Evolutionary conservation across 2,797 vertebrate species (phyloP), one percentile per base, ranked within the genome.

Genomic region (Myiotriccus ornatus): DNA sequence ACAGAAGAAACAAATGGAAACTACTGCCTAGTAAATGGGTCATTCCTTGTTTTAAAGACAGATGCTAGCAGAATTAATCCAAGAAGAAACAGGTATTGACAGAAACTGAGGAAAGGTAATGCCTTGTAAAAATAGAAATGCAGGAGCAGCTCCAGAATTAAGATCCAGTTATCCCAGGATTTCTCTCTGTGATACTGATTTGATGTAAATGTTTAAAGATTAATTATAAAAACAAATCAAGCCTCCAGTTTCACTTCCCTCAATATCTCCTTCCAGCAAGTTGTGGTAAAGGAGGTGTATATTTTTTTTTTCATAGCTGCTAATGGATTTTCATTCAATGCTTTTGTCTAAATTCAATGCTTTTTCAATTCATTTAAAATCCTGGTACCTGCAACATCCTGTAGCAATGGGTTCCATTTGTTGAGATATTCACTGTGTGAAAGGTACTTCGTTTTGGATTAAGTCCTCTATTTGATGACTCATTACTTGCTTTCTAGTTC

Each of bases 301-400:
- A 73, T 85, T 87, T 94, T 46, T 88, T 88, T 90, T 92, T 96
- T 94, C 39, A 57, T 89, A 34, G 18, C 47, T 2, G 1, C 22
- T 84, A 90, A 86, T 75, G 70, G 65, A 50, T 81, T 95, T 94
- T 86, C 25, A 62, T 81, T 96, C n/a, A 60, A 69, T 67, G 28
- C 9, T 39, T 67, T 57, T 71, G 17, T 81, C 37, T 16, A 87
- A 86, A n/a, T n/a, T n/a, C n/a, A n/a, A 32, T 69, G 37, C 30
- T 75, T 93, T 91, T 88, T 30, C 3, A 92, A 75, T 84, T 65
- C 7, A 68, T 57, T 25, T 68, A 68, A 91, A 89, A 3, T 90
- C 46, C 35, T 78, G 43, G 43, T 50, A 89, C 43, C 43, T 62
- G 62, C 43, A 87, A 17, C 18, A 56, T 65, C 62, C 86, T 79